Base-by-base conservation (phyloP, 2,888 invertebrate species). In the Lepidocyrtinus sp. region DNA sequence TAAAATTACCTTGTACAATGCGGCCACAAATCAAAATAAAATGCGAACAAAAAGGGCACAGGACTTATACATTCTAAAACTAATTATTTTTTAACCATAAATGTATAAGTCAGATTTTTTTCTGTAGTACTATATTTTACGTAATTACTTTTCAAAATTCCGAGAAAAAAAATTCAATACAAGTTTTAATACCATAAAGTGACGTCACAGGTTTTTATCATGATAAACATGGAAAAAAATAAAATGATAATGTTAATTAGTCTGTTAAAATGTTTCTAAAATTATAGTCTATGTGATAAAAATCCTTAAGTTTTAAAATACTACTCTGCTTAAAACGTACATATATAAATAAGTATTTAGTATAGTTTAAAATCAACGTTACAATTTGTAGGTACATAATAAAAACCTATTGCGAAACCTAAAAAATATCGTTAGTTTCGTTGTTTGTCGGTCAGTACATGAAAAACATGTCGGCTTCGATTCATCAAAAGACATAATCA, bases 1-100 rank as follows among this genome's bases (percentile, higher is more conserved):
- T 55, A 55, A 55, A 55, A 12, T 36, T 36, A 36, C 36, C 55
- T 55, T 55, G 55, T n/a, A 55, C 7, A n/a, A 55, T 55, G 55
- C 55, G 55, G 55, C n/a, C 3, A 55, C 7, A 36, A n/a, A 36
- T 9, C 36, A 9, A 12, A 36, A 36, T 36, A 36, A 5, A 36
- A 55, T 55, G 55, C 55, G 55, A 55, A 55, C 7, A 12, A 15
- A 7, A 55, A n/a, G 17, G 55, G 2, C 36, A 36, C 36, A 12
- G 12, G 36, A 36, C 36, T 36, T 36, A n/a, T n/a, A n/a, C n/a
- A n/a, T n/a, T n/a, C n/a, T n/a, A n/a, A n/a, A n/a, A n/a, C n/a
- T n/a, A n/a, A n/a, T n/a, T n/a, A n/a, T n/a, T n/a, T n/a, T n/a
- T n/a, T n/a, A n/a, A n/a, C n/a, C n/a, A n/a, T n/a, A n/a, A n/a